A percentile compares a stretch with the other conserved stretches of the same genome.
phyloP scores from a whole-genome alignment of 1,140 invertebrate genomes.

The Hermetia illucens region DNA sequence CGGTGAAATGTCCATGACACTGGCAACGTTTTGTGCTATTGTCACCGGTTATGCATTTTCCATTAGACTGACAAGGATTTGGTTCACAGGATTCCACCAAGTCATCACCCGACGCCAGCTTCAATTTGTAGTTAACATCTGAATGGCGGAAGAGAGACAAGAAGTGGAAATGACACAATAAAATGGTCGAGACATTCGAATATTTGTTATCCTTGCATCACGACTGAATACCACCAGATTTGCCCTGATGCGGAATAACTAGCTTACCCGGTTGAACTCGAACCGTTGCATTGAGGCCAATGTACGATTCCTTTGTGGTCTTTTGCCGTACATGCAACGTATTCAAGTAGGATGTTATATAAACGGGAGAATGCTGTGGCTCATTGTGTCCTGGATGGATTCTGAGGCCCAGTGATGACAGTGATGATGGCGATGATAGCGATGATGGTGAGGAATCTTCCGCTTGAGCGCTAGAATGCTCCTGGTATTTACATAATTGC shows the following conservation, averaged over 20 bases:
- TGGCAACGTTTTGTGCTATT: constrained; percentile 40
- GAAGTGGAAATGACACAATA: too few relatives aligned
- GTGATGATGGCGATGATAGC: too few relatives aligned
- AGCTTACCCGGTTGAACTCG: constrained; percentile 20
- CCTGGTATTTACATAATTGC: constrained; percentile 37
- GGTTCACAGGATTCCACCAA: constrained; percentile 47
- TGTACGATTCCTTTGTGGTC: constrained; percentile 23
- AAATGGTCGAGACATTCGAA: too few relatives aligned
- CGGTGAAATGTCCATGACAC: constrained; percentile 45
- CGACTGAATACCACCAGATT: neutral
- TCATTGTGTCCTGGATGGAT: too few relatives aligned
- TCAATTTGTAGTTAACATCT: constrained; percentile 44
- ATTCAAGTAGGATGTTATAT: constrained; percentile 46
- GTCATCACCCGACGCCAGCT: constrained; percentile 39
- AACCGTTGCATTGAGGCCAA: constrained; percentile 38
- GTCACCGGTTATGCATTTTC: constrained; percentile 40
- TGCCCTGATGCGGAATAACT: too few relatives aligned
- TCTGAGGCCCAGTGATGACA: too few relatives aligned
- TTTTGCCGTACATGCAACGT: constrained; percentile 39
- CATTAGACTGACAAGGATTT: constrained; percentile 51
- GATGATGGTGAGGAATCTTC: too few relatives aligned
- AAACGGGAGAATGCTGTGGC: constrained; percentile 36
- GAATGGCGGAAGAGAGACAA: constrained; percentile 13
- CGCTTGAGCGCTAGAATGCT: too few relatives aligned
- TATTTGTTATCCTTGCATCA: too few relatives aligned